These are phyloP conservation scores for Enteromius unitaeniatus DNA, from an alignment of 2,797 vertebrate species.

Conservation along the genomic window DNA sequence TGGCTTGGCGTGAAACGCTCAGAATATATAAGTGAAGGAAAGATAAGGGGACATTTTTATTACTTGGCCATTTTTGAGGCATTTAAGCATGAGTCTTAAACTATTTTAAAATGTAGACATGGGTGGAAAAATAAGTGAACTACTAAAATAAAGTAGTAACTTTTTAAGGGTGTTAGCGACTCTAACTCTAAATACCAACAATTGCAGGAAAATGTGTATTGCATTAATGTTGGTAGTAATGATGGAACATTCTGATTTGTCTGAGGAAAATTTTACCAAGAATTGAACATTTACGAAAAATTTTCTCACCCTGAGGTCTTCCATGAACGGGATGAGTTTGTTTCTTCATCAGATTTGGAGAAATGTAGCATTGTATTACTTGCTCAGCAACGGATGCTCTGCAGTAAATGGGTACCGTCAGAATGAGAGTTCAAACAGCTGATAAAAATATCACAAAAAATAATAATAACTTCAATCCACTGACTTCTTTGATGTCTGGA, in stretches of 20 bases:
- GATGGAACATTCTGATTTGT: background rate
- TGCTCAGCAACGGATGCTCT: background rate
- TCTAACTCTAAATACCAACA: background rate
- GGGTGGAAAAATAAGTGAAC: constrained; percentile 75
- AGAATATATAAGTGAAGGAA: constrained; percentile 72
- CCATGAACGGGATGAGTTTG: background rate
- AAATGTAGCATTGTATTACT: background rate
- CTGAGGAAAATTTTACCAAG: background rate
- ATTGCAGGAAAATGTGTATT: background rate
- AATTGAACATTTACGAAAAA: background rate
- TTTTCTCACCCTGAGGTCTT: background rate
- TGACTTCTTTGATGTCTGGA: background rate
- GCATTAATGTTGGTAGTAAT: background rate
- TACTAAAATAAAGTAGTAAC: constrained; percentile 70
- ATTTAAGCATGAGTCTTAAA: constrained; percentile 51
- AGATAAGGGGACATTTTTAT: constrained; percentile 79
- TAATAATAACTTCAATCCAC: background rate
- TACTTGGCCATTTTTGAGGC: constrained; percentile 60
- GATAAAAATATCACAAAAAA: background rate
- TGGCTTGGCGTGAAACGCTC: constrained; percentile 63
- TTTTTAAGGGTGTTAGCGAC: constrained; percentile 72
- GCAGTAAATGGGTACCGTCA: background rate
- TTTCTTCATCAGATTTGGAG: background rate
- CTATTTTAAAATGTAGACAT: constrained; percentile 69
- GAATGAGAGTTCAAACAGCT: background rate